These are phyloP conservation scores for Porites cylindrica DNA, from an alignment of 92 coral and sea anemone species.

Conservation along the genomic window DNA sequence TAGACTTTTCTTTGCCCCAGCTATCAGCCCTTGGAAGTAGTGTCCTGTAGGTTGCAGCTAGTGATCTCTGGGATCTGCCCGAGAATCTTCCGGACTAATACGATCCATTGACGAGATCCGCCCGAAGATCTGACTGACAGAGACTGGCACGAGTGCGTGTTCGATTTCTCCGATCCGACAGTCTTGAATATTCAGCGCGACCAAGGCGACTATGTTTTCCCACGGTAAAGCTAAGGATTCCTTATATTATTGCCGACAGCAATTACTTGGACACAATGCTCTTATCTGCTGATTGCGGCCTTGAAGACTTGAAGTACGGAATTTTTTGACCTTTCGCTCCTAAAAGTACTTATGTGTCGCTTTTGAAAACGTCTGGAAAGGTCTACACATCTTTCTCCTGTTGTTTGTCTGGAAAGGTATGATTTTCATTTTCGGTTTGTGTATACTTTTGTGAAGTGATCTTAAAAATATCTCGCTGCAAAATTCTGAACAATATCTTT, in stretches of 20 bases:
- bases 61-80: no score
- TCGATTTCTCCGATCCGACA: background rate
- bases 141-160: slow-evolving; percentile 30
- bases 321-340: slow-evolving; percentile 3
- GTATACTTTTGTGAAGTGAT: slow-evolving; percentile 26
- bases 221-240: slow-evolving; percentile 12
- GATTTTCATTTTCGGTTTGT: slow-evolving; percentile 27
- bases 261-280: slow-evolving; percentile 12
- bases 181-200: background rate
- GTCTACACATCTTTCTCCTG: background rate
- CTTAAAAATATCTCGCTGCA: slow-evolving; percentile 45
- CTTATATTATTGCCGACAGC: background rate
- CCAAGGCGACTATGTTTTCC: background rate
- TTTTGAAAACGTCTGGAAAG: no score
- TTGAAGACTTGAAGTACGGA: background rate
- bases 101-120: background rate
- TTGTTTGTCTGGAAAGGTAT: slow-evolving; percentile 6
- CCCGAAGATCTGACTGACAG: background rate
- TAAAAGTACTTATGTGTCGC: background rate
- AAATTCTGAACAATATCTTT: slow-evolving; percentile 8
- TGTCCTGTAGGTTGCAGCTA: no score
- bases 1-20: no score
- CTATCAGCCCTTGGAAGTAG: no score
- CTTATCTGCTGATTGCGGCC: background rate
- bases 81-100: no score